Base-by-base conservation (phyloP, 2,113 vertebrate genomes). In the Burhinus bistriatus region DNA sequence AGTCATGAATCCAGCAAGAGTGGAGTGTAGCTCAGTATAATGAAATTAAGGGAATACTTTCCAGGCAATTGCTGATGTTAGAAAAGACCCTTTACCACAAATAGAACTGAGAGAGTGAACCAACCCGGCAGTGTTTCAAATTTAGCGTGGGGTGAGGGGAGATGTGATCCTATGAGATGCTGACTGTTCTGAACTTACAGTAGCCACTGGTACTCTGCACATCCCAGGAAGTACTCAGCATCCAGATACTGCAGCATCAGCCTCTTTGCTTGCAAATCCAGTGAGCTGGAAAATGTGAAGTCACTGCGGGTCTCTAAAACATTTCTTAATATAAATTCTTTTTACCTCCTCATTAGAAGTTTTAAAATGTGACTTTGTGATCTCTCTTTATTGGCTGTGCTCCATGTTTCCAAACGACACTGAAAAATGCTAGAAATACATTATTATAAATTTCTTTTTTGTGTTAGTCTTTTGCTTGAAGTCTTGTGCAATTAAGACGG, bases 341-440 rank as follows among this genome's bases (percentile, higher is more conserved):
- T 91, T 90, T 70, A 80, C 32, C 14, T 85, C 47, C 87, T 92
- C 29, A 21, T 95, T 90, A 79, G 70, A 77, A 61, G 57, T 42
- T 91, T 90, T 80, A 73, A 83, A 94, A 58, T 76, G 58, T 3
- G 2, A 76, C 71, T 93, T 82, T 55, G 42, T 90, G 62, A 83
- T 92, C 68, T 90, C 32, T 89, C 55, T 58, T 70, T 90, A n/a
- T 90, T 94, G 92, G 40, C 84, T 12, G 3, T 80, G 27, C 78
- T 89, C 78, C 54, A 29, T 40, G 30, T 94, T 92, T 96, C 88
- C 87, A 96, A 90, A 73, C 93, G 87, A 82, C 62, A 76, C 38
- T 85, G 49, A 94, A 78, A 71, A 87, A 89, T 71, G 22, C 38
- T 90, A 82, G 62, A 87, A 88, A 85, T 82, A 79, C 5, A 5